Conservation (phyloP, 2,113 vertebrate species). For the Aramus guarauna region DNA sequence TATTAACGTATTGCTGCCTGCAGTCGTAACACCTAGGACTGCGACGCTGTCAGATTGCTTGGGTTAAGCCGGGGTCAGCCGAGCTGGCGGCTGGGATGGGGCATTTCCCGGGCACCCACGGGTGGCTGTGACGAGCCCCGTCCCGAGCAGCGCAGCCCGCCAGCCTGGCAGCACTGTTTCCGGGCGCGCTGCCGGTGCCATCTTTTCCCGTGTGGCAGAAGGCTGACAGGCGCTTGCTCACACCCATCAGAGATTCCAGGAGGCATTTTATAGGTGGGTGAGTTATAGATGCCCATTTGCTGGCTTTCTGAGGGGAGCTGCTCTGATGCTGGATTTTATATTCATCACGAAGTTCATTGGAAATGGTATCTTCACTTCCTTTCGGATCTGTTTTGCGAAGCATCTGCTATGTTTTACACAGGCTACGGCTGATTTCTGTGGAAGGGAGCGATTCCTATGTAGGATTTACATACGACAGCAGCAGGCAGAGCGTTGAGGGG, state of each 20-base stretch:
- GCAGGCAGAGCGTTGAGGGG: conserved; percentile 23
- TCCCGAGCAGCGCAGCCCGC: rapidly evolving
- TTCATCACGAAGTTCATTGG: neutral
- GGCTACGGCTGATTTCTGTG: neutral
- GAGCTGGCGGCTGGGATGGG: rapidly evolving
- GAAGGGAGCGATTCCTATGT: neutral
- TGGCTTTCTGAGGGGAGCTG: neutral
- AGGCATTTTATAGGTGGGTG: neutral
- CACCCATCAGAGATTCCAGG: neutral
- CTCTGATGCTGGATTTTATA: neutral
- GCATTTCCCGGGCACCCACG: rapidly evolving
- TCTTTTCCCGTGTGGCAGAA: neutral
- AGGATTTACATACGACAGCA: conserved; percentile 44
- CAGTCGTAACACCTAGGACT: neutral
- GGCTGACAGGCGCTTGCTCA: neutral
- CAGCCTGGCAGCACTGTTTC: neutral
- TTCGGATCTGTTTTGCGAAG: neutral
- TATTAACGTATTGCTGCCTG: neutral
- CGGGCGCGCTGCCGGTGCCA: rapidly evolving
- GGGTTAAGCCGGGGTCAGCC: neutral
- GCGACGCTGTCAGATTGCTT: neutral
- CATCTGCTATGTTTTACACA: conserved; percentile 23
- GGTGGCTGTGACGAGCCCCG: rapidly evolving
- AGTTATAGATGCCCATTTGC: neutral
- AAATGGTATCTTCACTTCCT: conserved; percentile 31